Evolutionary conservation across 2,113 vertebrate genomes (phyloP).

Genomic region (Anoplopoma fimbria): DNA sequence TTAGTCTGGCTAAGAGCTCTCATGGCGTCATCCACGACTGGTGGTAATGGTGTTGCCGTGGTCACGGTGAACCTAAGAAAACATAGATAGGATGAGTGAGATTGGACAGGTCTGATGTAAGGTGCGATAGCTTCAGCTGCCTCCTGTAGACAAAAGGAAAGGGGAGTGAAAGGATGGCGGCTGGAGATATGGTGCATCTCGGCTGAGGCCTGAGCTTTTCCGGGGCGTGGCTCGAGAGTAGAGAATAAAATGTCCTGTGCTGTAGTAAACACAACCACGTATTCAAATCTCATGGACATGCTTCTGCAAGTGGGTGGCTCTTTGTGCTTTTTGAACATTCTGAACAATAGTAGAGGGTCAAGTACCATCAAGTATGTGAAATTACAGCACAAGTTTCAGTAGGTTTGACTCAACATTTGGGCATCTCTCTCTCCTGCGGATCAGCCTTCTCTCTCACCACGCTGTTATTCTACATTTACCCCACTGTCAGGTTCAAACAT

Average conservation of each 20-base stretch:
- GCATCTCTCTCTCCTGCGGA: constrained; percentile 11
- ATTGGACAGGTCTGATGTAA: constrained; percentile 32
- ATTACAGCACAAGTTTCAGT: constrained; percentile 51
- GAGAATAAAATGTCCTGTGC: constrained; percentile 32
- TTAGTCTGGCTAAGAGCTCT: constrained; percentile 46
- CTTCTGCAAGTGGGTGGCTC: constrained; percentile 33
- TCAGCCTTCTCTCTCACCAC: constrained; percentile 26
- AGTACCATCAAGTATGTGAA: constrained; percentile 41
- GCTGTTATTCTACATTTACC: constrained; percentile 18
- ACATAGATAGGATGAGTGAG: constrained; percentile 75
- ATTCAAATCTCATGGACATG: constrained; percentile 38
- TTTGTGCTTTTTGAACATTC: constrained; percentile 5
- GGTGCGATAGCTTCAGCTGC: neutral
- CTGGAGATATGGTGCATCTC: neutral
- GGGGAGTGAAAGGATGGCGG: constrained; percentile 2
- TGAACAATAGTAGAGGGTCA: neutral
- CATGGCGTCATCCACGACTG: constrained; percentile 44
- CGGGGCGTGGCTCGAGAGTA: constrained; percentile 38
- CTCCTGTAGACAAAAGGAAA: constrained; percentile 51
- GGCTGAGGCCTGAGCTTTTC: constrained; percentile 19
- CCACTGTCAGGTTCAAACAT: constrained; percentile 30
- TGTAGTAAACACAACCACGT: constrained; percentile 27
- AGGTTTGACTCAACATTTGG: constrained; percentile 6
- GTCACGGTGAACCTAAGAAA: constrained; percentile 70
- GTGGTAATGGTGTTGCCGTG: constrained; percentile 60